Evolutionary conservation across 2,113 vertebrate genomes (phyloP).

Genomic region (Malurus alboscapulatus): DNA sequence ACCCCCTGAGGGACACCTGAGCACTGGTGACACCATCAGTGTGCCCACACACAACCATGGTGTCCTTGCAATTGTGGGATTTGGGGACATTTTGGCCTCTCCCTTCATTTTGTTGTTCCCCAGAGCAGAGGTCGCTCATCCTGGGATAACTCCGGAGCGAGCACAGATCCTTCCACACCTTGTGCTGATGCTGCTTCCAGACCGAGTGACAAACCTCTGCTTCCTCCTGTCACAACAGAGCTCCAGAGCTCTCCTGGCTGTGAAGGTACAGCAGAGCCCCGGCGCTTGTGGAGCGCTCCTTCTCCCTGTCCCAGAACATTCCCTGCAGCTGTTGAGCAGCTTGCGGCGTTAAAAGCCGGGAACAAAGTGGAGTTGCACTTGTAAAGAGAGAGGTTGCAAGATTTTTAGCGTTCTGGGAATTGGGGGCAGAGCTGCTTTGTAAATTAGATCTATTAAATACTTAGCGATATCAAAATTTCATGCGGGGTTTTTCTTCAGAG

Average conservation of each 20-base stretch:
- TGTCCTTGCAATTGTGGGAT: background rate
- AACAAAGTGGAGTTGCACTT: background rate
- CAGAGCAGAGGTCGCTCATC: background rate
- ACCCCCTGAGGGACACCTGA: background rate
- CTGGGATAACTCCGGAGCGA: background rate
- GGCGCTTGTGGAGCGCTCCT: background rate
- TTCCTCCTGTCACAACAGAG: background rate
- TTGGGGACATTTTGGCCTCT: accelerated
- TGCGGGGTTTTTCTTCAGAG: background rate
- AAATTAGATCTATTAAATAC: constrained; percentile 51
- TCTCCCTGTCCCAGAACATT: background rate
- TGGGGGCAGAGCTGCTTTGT: constrained; percentile 24
- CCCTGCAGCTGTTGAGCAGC: constrained; percentile 23
- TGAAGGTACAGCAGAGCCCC: background rate
- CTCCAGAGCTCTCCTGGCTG: background rate
- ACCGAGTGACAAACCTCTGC: background rate
- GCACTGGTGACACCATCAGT: background rate
- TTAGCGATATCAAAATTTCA: constrained; percentile 48
- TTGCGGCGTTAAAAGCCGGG: constrained; percentile 14
- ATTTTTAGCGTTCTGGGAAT: constrained; percentile 34
- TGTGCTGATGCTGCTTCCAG: background rate
- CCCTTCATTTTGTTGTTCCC: background rate
- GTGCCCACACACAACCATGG: background rate
- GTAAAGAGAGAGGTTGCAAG: constrained; percentile 15
- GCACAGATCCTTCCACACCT: background rate